Evolutionary conservation across 1,140 invertebrate species (phyloP).

Genomic region (Antheraea mylitta): DNA sequence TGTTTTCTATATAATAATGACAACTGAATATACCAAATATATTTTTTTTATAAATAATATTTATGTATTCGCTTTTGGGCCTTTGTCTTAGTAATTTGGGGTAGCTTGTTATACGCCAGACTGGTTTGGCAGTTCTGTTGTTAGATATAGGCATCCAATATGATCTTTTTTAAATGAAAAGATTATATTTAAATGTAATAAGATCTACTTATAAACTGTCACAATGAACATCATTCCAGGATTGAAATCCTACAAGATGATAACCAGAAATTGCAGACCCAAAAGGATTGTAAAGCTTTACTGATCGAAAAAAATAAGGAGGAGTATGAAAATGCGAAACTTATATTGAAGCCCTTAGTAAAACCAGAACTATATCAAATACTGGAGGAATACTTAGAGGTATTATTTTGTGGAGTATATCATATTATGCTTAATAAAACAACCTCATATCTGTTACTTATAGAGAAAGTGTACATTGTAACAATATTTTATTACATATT

Average conservation of each 20-base stretch:
- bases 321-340: constrained; percentile 19
- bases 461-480: too few relatives aligned
- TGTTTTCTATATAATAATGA: too few relatives aligned
- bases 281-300: constrained; percentile 17
- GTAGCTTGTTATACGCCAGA: too few relatives aligned
- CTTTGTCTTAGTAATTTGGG: too few relatives aligned
- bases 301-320: constrained; percentile 21
- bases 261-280: constrained; percentile 15
- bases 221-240: background rate
- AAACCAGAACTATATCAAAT: constrained; percentile 16
- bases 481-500: too few relatives aligned
- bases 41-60: too few relatives aligned
- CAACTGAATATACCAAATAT: too few relatives aligned
- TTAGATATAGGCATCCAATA: too few relatives aligned
- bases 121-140: too few relatives aligned
- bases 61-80: too few relatives aligned
- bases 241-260: background rate
- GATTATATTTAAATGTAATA: background rate
- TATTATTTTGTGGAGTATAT: background rate
- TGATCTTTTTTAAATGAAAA: background rate
- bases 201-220: background rate
- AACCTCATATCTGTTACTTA: too few relatives aligned
- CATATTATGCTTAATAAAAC: too few relatives aligned
- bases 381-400: constrained; percentile 25
- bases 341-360: constrained; percentile 20